phyloP scores from a whole-genome alignment of 1,140 invertebrate genomes.

The Meloidogyne floridensis region DNA sequence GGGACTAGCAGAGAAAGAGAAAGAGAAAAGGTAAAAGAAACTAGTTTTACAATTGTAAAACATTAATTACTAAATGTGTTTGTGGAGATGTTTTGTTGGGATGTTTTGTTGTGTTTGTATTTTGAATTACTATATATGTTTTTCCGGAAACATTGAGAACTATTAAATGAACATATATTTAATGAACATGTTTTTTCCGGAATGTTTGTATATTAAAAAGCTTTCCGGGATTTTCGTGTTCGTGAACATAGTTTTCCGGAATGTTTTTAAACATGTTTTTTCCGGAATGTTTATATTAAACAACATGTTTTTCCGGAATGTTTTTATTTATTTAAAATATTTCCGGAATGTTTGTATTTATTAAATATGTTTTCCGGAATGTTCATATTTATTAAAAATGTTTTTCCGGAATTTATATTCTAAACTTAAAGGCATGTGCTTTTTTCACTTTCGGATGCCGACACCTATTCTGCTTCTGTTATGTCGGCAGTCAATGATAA shows the following conservation, averaged over 20 bases:
- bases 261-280: too few species aligned
- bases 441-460: constrained; percentile 48
- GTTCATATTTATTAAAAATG: not conserved
- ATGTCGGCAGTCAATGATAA: constrained; percentile 58
- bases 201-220: too few species aligned
- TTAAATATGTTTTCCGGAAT: not conserved
- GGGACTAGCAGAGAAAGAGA: constrained; percentile 17
- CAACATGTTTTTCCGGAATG: too few species aligned
- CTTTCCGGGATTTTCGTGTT: too few species aligned
- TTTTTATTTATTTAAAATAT: not conserved
- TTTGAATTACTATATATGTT: too few species aligned
- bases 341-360: not conserved
- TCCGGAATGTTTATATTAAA: too few species aligned
- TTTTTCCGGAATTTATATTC: constrained; percentile 4
- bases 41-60: not conserved
- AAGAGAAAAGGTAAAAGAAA: constrained; percentile 13
- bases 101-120: not conserved
- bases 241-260: too few species aligned
- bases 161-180: too few species aligned
- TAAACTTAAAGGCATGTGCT: constrained; percentile 51
- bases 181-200: too few species aligned
- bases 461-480: constrained; percentile 47
- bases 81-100: not conserved
- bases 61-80: not conserved
- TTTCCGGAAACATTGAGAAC: too few species aligned